phyloP scores from a whole-genome alignment of 2,113 vertebrate species.

The Ailurus styani region DNA sequence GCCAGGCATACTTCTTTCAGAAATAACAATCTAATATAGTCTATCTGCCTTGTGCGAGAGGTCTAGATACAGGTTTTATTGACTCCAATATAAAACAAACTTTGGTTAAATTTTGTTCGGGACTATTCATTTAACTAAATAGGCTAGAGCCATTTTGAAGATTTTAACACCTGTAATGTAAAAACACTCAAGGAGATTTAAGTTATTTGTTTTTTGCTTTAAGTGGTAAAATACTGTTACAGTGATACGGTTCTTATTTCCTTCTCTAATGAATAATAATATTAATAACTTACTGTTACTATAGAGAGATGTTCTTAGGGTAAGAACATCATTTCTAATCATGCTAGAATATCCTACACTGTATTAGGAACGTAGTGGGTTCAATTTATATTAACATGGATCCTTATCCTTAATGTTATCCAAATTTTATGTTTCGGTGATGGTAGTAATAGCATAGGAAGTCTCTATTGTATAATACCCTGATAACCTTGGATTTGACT shows the following conservation, averaged over 20 bases:
- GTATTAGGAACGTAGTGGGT: background rate
- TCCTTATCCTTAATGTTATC: background rate
- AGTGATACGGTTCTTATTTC: background rate
- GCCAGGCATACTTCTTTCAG: background rate
- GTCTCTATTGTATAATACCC: background rate
- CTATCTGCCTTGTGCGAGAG: background rate
- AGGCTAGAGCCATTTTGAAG: background rate
- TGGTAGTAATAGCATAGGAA: background rate
- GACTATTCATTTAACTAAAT: conserved; percentile 4
- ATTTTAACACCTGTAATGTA: background rate
- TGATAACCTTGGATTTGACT: conserved; percentile 17
- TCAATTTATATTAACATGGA: background rate
- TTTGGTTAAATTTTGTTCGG: conserved; percentile 37
- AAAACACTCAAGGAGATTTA: background rate
- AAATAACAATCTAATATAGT: background rate
- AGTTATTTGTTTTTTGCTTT: background rate
- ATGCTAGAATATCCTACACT: background rate
- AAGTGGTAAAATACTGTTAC: background rate
- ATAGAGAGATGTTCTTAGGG: background rate
- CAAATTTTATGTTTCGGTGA: background rate
- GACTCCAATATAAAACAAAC: background rate
- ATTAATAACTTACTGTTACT: background rate
- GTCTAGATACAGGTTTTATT: conserved; percentile 12
- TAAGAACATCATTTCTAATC: conserved; percentile 16
- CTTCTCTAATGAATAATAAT: background rate